Evolutionary conservation across 2,888 invertebrate genomes (phyloP).

Genomic region (Hemistola chrysoprasaria): DNA sequence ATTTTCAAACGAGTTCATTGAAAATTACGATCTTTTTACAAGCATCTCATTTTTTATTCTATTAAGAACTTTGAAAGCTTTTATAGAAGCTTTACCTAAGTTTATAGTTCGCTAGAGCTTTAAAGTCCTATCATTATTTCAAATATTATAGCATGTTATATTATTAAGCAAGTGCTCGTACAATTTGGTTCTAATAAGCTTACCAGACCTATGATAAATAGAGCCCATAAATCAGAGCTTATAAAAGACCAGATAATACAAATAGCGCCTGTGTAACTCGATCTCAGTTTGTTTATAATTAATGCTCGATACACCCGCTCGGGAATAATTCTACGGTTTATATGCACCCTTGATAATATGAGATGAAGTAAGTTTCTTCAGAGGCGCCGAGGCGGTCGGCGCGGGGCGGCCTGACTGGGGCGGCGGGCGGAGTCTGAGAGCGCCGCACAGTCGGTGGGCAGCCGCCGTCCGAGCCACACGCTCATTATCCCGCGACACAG

Average conservation of each 20-base stretch:
- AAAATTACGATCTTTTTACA: constrained; percentile 1
- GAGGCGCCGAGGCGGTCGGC: constrained; percentile 65
- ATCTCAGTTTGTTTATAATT: constrained; percentile 68
- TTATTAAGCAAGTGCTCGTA: no score
- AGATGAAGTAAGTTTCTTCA: constrained; percentile 79
- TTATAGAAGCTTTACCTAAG: neutral
- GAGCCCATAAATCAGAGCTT: constrained; percentile 32
- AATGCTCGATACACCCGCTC: constrained; percentile 66
- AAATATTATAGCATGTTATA: no score
- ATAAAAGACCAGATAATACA: constrained; percentile 33
- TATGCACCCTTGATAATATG: constrained; percentile 78
- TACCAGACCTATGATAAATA: neutral
- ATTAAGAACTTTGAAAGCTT: neutral
- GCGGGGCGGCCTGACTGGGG: constrained; percentile 67
- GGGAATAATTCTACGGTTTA: constrained; percentile 74
- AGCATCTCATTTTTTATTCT: neutral
- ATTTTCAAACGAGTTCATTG: neutral
- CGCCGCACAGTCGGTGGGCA: constrained; percentile 77
- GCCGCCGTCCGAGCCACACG: constrained; percentile 66
- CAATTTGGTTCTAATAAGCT: no score
- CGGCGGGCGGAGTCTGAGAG: constrained; percentile 75
- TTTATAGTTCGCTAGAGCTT: no score
- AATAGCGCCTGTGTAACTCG: constrained; percentile 45
- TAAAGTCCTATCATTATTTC: no score
- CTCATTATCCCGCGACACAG: constrained; percentile 41